These are phyloP conservation scores for Channa maculata DNA, from an alignment of 2,113 vertebrate genomes.

Conservation along the genomic window DNA sequence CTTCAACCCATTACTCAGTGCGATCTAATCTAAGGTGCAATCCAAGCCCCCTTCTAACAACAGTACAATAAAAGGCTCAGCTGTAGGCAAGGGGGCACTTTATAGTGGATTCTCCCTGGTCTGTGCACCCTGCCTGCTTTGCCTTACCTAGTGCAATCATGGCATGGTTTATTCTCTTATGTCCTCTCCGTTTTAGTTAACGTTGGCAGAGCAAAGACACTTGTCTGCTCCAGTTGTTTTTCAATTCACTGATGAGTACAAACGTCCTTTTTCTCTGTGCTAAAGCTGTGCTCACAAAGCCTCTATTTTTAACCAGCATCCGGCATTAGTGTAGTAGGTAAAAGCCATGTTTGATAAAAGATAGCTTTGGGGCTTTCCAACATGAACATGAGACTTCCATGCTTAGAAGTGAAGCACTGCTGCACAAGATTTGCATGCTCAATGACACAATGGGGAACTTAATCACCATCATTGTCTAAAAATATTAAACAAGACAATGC, in stretches of 20 bases:
- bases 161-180: slow-evolving; percentile 60
- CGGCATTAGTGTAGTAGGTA: slow-evolving; percentile 72
- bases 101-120: slow-evolving; percentile 69
- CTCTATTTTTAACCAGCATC: slow-evolving; percentile 75
- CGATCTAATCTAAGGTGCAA: slow-evolving; percentile 77
- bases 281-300: slow-evolving; percentile 66
- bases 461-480: slow-evolving; percentile 44
- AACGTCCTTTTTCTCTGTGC: slow-evolving; percentile 47
- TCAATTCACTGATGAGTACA: slow-evolving; percentile 78
- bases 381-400: slow-evolving; percentile 59
- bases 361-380: slow-evolving; percentile 67
- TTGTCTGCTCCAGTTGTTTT: slow-evolving; percentile 78
- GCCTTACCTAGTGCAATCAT: slow-evolving; percentile 75
- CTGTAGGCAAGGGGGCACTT: slow-evolving; percentile 74
- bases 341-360: slow-evolving; percentile 49
- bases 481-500: slow-evolving; percentile 27
- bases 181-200: slow-evolving; percentile 61
- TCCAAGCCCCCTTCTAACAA: slow-evolving; percentile 73
- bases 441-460: slow-evolving; percentile 35
- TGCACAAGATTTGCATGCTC: slow-evolving; percentile 34
- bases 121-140: slow-evolving; percentile 63
- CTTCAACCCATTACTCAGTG: slow-evolving; percentile 76
- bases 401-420: slow-evolving; percentile 41
- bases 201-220: slow-evolving; percentile 68
- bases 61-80: slow-evolving; percentile 77